These are phyloP conservation scores for Tenthredo mesomela DNA, from an alignment of 2,888 invertebrate species.

Conservation along the genomic window DNA sequence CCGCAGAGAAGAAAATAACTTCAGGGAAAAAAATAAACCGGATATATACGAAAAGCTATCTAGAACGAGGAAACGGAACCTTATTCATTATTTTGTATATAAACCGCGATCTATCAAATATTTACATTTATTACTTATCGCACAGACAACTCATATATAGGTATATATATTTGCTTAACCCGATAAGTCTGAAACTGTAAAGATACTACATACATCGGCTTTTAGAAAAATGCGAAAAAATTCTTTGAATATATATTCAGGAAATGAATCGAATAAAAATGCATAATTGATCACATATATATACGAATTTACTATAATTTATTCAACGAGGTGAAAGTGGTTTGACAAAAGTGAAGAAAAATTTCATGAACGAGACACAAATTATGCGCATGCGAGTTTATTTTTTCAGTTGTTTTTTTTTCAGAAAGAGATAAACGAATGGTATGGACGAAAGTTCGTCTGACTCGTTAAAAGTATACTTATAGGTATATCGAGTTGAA, in stretches of 20 bases:
- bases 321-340: neutral
- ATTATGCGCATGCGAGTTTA: neutral
- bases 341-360: neutral
- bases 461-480: neutral
- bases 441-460: neutral
- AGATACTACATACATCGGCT: no score
- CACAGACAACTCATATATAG: neutral
- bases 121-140: conserved; percentile 25
- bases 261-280: neutral
- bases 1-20: neutral
- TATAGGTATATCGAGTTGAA: neutral
- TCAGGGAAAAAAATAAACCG: neutral
- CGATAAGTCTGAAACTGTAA: conserved; percentile 1
- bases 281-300: neutral
- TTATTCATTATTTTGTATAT: conserved; percentile 1
- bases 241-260: neutral
- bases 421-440: neutral
- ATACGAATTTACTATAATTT: conserved; percentile 14
- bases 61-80: neutral
- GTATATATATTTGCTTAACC: neutral
- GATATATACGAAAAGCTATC: neutral
- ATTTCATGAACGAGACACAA: neutral
- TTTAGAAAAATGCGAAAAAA: neutral
- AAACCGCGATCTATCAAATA: neutral
- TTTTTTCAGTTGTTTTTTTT: neutral